Evolutionary conservation across 2,113 vertebrate genomes (phyloP), one percentile per base, ranked within the genome.

Genomic region (Pterocles orientalis): DNA sequence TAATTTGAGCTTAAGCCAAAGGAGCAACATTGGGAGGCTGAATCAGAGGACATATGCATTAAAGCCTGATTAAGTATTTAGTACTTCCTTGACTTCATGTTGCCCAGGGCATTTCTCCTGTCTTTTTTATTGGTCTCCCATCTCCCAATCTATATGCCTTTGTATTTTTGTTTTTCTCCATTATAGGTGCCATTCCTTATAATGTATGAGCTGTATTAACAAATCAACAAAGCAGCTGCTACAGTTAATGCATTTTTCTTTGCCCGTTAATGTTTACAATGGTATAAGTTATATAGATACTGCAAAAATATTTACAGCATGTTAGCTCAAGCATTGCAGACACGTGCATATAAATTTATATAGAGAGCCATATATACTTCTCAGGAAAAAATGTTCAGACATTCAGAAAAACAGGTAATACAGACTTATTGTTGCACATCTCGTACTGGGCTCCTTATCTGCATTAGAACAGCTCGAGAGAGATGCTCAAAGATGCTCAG

Each of bases 21-120:
- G 43, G 7, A 88, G 25, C 8, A 50, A 26, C 57, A 80, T 23
- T 62, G n/a, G 71, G 85, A 91, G 33, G 41, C 54, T 65, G 51
- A 90, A 82, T 47, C 92, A 90, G 41, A 95, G 48, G 78, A 83
- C 66, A 69, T 43, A 50, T 8, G 10, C 57, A 82, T 90, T 90
- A 91, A 87, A 79, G 26, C 48, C 78, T 93, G 88, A 90, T 93
- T 94, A 94, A 92, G 91, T 90, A 86, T 94, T 97, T 90, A 92
- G 68, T 66, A 70, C 31, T 56, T 81, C 47, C 50, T 83, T 73
- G 78, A 72, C 41, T 85, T 50, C 39, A 4, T 43, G 23, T 48
- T 85, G 75, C 51, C 53, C 13, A 15, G 50, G 33, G 79, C 50
- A 81, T 11, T 91, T 86, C 28, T 60, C 66, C 17, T 73, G 25